Conservation (phyloP, 2,888 invertebrate genomes). For the Ferdinandea cuprea region DNA sequence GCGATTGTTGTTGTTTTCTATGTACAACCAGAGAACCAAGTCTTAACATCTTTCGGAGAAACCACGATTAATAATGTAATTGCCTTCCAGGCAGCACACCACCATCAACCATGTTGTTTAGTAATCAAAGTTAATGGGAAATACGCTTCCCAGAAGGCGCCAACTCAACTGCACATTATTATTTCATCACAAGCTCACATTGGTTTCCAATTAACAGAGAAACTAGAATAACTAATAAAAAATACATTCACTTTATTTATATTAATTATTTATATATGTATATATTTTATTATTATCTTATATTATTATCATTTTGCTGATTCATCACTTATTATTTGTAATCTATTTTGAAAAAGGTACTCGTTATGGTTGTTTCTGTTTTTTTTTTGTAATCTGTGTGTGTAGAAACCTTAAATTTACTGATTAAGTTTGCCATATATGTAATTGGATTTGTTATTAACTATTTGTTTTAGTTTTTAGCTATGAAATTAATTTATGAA, state of each 20-base stretch:
- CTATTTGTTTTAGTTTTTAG: slow-evolving; percentile 57
- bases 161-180: not conserved
- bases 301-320: slow-evolving; percentile 51
- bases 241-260: slow-evolving; percentile 63
- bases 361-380: slow-evolving; percentile 44
- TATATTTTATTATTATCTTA: slow-evolving; percentile 53
- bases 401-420: slow-evolving; percentile 67
- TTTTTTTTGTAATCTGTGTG: slow-evolving; percentile 42
- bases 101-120: not conserved
- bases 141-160: not conserved
- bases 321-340: slow-evolving; percentile 56
- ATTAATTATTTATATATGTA: slow-evolving; percentile 44
- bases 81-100: not conserved
- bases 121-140: not conserved
- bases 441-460: slow-evolving; percentile 46
- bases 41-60: not conserved
- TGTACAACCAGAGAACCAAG: too few species aligned
- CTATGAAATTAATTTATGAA: slow-evolving; percentile 71
- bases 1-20: too few species aligned
- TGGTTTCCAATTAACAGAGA: slow-evolving; percentile 8
- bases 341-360: slow-evolving; percentile 72
- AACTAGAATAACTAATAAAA: slow-evolving; percentile 35
- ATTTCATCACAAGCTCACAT: slow-evolving; percentile 4
- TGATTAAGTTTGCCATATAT: slow-evolving; percentile 58
- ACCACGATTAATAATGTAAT: not conserved